A percentile compares a stretch with the other conserved stretches of the same genome.
Conservation (phyloP, 2,797 vertebrate genomes). For the Euthynnus affinis region DNA sequence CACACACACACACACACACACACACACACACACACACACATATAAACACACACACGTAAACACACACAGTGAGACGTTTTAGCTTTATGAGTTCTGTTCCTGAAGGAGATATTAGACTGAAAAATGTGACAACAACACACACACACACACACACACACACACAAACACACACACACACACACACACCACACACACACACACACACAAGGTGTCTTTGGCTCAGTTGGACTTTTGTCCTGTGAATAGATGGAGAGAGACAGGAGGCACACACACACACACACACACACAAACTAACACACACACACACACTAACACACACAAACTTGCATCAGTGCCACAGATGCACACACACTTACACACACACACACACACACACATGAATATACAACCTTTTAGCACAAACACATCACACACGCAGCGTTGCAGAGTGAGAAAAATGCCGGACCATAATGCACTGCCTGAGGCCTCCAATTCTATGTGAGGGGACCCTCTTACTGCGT, state of each 20-base stretch:
- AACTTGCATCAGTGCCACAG: background rate
- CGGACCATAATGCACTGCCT: conserved; percentile 57
- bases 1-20: conserved; percentile 19
- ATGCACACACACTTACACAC: background rate
- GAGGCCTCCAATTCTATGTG: conserved; percentile 41
- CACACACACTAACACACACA: conserved; percentile 12
- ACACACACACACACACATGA: conserved; percentile 34
- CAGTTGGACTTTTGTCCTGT: conserved; percentile 20
- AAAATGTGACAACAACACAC: conserved; percentile 34
- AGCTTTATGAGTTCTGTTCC: conserved; percentile 8
- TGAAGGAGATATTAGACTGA: conserved; percentile 14
- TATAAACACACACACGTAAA: conserved; percentile 1
- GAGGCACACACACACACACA: conserved; percentile 5
- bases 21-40: conserved; percentile 1
- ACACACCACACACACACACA: conserved; percentile 20
- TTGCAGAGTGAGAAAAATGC: conserved; percentile 57
- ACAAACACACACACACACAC: conserved; percentile 2
- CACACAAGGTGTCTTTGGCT: background rate
- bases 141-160: conserved; percentile 17
- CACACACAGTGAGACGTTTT: background rate
- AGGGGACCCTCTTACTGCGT: conserved; percentile 29
- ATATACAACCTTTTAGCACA: conserved; percentile 61
- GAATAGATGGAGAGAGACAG: conserved; percentile 8
- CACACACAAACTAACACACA: background rate
- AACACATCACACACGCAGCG: conserved; percentile 39